Conservation (phyloP, 2,113 vertebrate species). For the Gorsachius goisagi region DNA sequence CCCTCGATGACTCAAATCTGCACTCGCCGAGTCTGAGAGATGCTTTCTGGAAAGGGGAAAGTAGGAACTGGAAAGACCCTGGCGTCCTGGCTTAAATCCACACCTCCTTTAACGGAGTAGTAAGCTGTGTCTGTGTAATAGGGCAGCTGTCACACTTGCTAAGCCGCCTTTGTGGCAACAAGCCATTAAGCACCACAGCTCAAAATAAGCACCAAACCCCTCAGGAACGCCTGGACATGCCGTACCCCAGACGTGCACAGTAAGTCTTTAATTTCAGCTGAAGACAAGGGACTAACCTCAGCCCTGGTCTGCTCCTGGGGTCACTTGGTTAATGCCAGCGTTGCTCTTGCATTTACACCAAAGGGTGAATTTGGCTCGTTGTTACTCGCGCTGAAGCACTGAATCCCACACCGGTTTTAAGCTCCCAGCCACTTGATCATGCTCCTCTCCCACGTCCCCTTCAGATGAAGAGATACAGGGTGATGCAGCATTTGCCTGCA, state of each 20-base stretch:
- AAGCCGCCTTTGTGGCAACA: constrained; percentile 35
- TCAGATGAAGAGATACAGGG: constrained; percentile 41
- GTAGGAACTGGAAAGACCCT: neutral
- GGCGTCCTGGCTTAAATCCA: constrained; percentile 9
- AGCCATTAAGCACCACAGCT: constrained; percentile 30
- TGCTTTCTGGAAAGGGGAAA: neutral
- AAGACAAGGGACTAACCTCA: neutral
- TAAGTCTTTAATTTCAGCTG: neutral
- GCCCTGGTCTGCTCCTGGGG: neutral
- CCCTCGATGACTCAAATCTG: neutral
- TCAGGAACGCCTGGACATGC: neutral
- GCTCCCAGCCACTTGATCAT: constrained; percentile 38
- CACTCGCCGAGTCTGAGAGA: neutral
- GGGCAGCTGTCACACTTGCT: constrained; percentile 48
- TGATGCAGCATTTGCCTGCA: constrained; percentile 66
- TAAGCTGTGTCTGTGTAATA: neutral
- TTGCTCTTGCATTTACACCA: neutral
- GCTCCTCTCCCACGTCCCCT: constrained; percentile 54
- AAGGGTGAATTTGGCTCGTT: neutral
- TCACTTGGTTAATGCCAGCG: neutral
- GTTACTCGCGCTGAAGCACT: constrained; percentile 19
- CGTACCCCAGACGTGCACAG: neutral
- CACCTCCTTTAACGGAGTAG: neutral
- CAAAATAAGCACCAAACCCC: constrained; percentile 7
- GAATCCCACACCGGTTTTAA: constrained; percentile 31